Base-by-base conservation (phyloP, 2,888 invertebrate genomes). In the Eupithecia abbreviata region DNA sequence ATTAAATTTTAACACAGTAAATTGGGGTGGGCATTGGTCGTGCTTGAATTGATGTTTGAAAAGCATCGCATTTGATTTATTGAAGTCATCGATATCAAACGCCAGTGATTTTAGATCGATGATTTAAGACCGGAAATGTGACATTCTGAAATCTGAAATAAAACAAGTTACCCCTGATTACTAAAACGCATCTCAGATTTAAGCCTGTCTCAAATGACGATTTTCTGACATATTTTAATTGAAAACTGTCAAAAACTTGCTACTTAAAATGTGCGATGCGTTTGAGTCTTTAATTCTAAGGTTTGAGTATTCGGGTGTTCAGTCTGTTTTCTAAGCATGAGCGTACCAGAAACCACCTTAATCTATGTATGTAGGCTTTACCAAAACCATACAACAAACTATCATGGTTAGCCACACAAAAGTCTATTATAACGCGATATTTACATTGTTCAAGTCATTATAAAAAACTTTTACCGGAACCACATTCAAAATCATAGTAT, bases 1-100 rank as follows among this genome's bases (percentile, higher is more conserved):
- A 68, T 68, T n/a, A 45, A 18, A 68, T 68, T 43, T 68, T 9
- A 68, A 3, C 67, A 68, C 45, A 45, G 30, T n/a, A 51, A 42
- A 66, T 69, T 49, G 9, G n/a, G 18, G 18, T 47, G 69, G 18
- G 30, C n/a, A 72, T 75, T 72, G 62, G 72, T 66, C 67, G 62
- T 76, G 70, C 62, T 58, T 47, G n/a, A 69, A 13, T 69, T 69
- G 18, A 30, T 47, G 45, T 43, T 45, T n/a, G 9, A 49, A 47
- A 69, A 30, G 42, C 7, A 3, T 15, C 42, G 58, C 43, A 18
- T 68, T 68, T 43, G 45, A 68, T 68, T 62, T 62, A 2, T 18
- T 62, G 10, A 18, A 12, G 30, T 62, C 47, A 47, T 47, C 7
- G 62, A 62, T 62, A 7, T 62, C 10, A 30, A 18, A 18, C 58